Base-by-base conservation (phyloP, 2,797 vertebrate species). In the Potorous gilbertii region DNA sequence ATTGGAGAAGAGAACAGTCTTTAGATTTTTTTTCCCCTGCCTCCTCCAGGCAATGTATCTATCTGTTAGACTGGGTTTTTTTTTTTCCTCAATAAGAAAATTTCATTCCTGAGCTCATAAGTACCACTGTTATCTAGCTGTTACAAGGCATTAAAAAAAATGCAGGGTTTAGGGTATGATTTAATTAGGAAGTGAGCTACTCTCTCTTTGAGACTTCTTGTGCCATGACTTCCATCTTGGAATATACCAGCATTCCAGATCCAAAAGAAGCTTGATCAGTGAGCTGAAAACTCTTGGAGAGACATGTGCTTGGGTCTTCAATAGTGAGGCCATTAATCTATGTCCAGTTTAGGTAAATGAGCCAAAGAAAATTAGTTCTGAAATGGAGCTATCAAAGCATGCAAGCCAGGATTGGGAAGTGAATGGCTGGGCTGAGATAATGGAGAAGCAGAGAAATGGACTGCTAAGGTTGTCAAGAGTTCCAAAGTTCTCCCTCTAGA, bases 321-420 rank as follows among this genome's bases (percentile, higher is more conserved):
- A 59, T 91, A 55, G 93, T 74, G 10, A 87, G 55, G 81, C 56
- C 92, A 96, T 97, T 94, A 59, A 96, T 97, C 95, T 96, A 94
- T 95, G 95, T 93, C 92, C 96, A 54, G 52, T 97, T 96, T 91
- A 40, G 93, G 74, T 95, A 96, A 97, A 97, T 94, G 95, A 97
- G 95, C 93, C 96, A 96, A 97, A 93, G 93, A 97, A 93, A 97
- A 95, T 92, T 90, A 93, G n/a, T 96, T 97, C 40, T 97, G 56
- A 96, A 96, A 95, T 62, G 89, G 94, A 54, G 92, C 57, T 95
- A 96, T 95, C 50, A 94, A 96, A 92, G 54, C 74, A 4, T 52
- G 95, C 74, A 95, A 31, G 4, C 46, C 95, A 97, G 46, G 24
- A 94, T 9, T 18, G 54, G 4, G 3, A 90, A 94, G 55, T 92